Evolutionary conservation across 2,797 vertebrate species (phyloP), one percentile per base, ranked within the genome.

Genomic region (Brachyrhaphis roseni): DNA sequence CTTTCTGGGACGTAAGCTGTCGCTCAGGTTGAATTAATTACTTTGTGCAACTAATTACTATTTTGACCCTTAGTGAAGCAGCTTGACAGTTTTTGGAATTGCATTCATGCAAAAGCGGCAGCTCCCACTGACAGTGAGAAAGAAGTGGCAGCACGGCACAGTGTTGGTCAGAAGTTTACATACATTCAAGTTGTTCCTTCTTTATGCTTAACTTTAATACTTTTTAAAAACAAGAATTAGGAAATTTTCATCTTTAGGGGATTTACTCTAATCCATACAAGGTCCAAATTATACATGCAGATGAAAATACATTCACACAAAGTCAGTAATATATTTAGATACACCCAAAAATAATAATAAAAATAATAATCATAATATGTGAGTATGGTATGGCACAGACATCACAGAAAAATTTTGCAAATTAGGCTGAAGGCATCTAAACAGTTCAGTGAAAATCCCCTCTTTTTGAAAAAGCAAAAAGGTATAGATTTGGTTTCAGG

Each of bases 1-100:
- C 88, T 95, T 92, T 93, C 91, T 92, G 90, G 93, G 91, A 93
- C 57, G 8, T 62, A 72, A 76, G 75, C 84, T 83, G 75, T 82
- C 72, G 39, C 79, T 86, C 83, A 85, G 78, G 71, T 75, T 87
- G 36, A 90, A 91, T 90, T 81, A 90, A 85, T 89, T 80, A 78
- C 73, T 80, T 51, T 51, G 64, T 57, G 77, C 87, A 88, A 86
- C 53, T 74, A 57, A 46, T 46, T 86, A 68, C 71, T 84, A 53
- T 79, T 83, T 80, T 45, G 47, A 83, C 16, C 51, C 64, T 84
- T 75, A 71, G 79, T 79, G 59, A 66, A 83, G 78, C 74, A 75
- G 26, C 41, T 78, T 57, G 43, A 70, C 23, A 74, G 49, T 76
- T 83, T 74, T 79, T 28, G 51, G 41, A 43, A 82, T 78, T 20